Conservation (phyloP, 23 tunicate genomes). For the Aplidium turbinatum region DNA sequence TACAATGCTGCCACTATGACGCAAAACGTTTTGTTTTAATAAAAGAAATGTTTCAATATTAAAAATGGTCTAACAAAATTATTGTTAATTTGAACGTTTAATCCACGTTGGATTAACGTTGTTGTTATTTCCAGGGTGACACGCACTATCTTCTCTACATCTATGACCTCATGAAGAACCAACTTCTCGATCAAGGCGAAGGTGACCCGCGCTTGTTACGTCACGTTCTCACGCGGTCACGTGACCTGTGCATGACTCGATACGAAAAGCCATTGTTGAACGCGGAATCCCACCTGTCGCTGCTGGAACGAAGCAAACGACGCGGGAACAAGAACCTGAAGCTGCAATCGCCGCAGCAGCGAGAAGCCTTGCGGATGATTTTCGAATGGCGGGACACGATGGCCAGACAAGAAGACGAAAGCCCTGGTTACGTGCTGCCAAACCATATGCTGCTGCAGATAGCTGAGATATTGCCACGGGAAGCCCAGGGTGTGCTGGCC, state of each 20-base stretch:
- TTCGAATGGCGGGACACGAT: slow-evolving; percentile 86
- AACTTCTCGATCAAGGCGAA: slow-evolving; percentile 37
- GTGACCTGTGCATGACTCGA: slow-evolving; percentile 51
- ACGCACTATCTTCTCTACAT: slow-evolving; percentile 96
- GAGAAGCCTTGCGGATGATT: slow-evolving; percentile 78
- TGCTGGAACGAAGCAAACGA: slow-evolving; percentile 45
- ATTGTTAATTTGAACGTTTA: background rate
- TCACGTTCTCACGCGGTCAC: slow-evolving; percentile 44
- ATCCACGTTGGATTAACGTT: background rate
- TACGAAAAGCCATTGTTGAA: slow-evolving; percentile 80
- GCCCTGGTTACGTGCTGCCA: slow-evolving; percentile 90
- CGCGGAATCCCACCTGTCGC: slow-evolving; percentile 46
- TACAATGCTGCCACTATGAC: too few relatives aligned
- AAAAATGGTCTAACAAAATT: too few relatives aligned
- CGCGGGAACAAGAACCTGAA: slow-evolving; percentile 23
- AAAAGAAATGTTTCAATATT: background rate
- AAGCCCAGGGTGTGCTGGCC: slow-evolving; percentile 89
- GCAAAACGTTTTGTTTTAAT: background rate
- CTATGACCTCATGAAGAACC: slow-evolving; percentile 81
- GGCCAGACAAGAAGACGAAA: slow-evolving; percentile 95
- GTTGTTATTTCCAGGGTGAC: slow-evolving; percentile 54
- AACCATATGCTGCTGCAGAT: slow-evolving; percentile 98
- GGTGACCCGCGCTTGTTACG: slow-evolving; percentile 46
- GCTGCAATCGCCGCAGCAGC: slow-evolving; percentile 58
- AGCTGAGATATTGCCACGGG: slow-evolving; percentile 94